Percentiles rank a stretch among this genome's conserved stretches.
These are phyloP conservation scores for Rhinolophus sinicus DNA, from an alignment of 2,113 vertebrate genomes.

Conservation along the genomic window DNA sequence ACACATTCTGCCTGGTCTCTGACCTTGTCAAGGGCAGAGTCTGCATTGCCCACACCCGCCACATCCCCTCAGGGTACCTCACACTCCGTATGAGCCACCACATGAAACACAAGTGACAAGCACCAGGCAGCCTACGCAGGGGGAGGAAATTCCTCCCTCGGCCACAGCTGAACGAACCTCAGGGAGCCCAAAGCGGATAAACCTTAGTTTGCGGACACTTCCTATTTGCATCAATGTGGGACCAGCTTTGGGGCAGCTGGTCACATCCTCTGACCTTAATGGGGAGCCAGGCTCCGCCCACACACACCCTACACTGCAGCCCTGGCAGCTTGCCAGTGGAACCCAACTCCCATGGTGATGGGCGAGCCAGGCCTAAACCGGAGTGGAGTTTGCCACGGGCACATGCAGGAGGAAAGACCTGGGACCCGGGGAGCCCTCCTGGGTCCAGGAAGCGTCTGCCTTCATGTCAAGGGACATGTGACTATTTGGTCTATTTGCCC, in stretches of 20 bases:
- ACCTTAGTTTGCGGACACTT: neutral
- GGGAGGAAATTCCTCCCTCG: neutral
- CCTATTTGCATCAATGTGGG: neutral
- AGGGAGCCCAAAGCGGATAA: rapidly evolving
- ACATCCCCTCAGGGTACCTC: neutral
- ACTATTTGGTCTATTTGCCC: neutral
- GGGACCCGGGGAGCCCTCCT: neutral
- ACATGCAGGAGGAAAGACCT: neutral
- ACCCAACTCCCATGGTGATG: rapidly evolving
- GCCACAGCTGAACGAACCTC: neutral
- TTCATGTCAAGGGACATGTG: neutral
- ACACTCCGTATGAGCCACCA: neutral
- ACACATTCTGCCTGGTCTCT: neutral
- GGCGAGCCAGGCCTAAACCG: neutral
- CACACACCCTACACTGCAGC: neutral
- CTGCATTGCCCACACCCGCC: rapidly evolving
- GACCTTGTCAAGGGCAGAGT: neutral
- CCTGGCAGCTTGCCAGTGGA: neutral
- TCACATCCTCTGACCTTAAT: neutral
- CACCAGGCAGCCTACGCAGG: neutral
- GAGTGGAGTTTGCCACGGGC: neutral
- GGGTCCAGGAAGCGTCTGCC: neutral
- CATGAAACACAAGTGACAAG: neutral
- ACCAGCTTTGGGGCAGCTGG: neutral
- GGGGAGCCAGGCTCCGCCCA: neutral